A percentile compares a stretch with the other conserved stretches of the same genome.
phyloP scores from a whole-genome alignment of 2,113 vertebrate genomes.

The Meleagris gallopavo region DNA sequence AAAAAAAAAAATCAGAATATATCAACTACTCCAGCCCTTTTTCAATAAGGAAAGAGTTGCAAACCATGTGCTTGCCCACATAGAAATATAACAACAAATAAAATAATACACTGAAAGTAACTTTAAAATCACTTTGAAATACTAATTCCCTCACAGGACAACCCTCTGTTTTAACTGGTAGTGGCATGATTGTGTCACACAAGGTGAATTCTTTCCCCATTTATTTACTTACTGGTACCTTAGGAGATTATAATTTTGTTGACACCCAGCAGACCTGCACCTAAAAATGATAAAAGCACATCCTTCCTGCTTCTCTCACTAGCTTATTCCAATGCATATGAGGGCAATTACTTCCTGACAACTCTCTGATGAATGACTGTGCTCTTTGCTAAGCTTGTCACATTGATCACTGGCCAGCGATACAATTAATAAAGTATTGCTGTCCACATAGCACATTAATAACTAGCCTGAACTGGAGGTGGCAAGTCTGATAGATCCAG shows the following conservation, averaged over 20 bases:
- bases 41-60: not conserved
- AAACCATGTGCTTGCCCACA: not conserved
- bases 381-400: slow-evolving; percentile 75
- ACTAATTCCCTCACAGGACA: not conserved
- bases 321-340: slow-evolving; percentile 61
- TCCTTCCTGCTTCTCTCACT: slow-evolving; percentile 12
- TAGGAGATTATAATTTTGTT: slow-evolving; percentile 18
- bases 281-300: slow-evolving; percentile 7
- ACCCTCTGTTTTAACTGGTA: not conserved
- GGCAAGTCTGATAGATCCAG: slow-evolving; percentile 34
- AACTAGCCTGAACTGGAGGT: slow-evolving; percentile 41
- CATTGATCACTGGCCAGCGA: slow-evolving; percentile 64
- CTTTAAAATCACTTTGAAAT: not conserved
- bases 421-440: slow-evolving; percentile 71
- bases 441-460: slow-evolving; percentile 62
- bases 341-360: slow-evolving; percentile 71
- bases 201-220: not conserved
- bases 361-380: slow-evolving; percentile 66
- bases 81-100: not conserved
- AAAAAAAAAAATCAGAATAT: not conserved
- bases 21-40: not conserved
- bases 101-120: not conserved
- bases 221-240: not conserved
- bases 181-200: not conserved
- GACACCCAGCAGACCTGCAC: not conserved